Base-by-base conservation (phyloP, 2,888 invertebrate species). In the Eurytoma californica region DNA sequence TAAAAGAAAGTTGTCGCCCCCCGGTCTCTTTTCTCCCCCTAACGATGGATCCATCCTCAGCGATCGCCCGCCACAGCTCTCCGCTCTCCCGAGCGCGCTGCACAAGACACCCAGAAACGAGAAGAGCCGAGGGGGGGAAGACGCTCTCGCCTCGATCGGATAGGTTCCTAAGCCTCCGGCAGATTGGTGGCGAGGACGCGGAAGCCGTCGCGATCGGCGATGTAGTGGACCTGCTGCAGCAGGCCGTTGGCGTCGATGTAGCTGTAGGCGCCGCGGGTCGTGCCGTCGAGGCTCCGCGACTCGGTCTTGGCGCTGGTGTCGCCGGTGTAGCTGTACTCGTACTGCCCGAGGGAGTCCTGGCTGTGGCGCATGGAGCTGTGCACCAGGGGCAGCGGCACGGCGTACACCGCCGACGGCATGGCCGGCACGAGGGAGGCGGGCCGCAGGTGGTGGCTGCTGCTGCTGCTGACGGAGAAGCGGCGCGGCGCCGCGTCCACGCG, bases 161-260 rank as follows among this genome's bases (percentile, higher is more conserved):
- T 24, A n/a, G 9, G 9, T 16, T n/a, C 58, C 51, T 85, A 86
- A 14, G 91, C 90, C 83, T 92, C 90, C 1, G 94, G 94, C 81
- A 94, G 88, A 88, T 94, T 94, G 14, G 93, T 93, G 58, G 93
- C 94, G 16, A 93, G 91, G 13, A 94, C 94, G 86, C 94, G 91
- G 88, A 94, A 94, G 63, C 94, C 94, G 85, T 93, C 92, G 55
- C 91, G 90, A 90, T 94, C 94, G 7, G 94, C 92, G 30, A 93
- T 91, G 86, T 94, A 94, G 79, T 93, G 92, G 28, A 94, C 93
- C 53, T 93, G 93, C 87, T 94, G 94, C 13, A 94, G 87, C 76
- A 93, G 90, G 2, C 94, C 94, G 85, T 94, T 92, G 18, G 93
- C 93, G 86, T 95, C 94, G 76, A 94, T 92, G 86, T 94, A 95